These are phyloP conservation scores for Lophotis ruficrista DNA, from an alignment of 2,113 vertebrate genomes.

Conservation along the genomic window DNA sequence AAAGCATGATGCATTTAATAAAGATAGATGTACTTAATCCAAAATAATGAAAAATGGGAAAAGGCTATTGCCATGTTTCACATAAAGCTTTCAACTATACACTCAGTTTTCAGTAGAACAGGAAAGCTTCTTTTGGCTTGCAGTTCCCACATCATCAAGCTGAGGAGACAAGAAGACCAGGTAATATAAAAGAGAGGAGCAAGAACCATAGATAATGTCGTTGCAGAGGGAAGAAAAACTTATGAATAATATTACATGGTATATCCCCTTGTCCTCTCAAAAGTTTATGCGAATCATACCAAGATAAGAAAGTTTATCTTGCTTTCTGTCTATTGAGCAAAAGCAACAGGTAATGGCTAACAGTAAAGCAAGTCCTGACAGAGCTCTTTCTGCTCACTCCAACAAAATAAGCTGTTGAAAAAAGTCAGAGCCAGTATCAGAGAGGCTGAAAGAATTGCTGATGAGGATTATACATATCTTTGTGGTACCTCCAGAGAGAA, in stretches of 20 bases:
- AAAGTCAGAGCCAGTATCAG: not conserved
- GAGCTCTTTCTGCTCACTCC: not conserved
- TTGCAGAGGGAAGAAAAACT: not conserved
- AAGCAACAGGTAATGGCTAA: not conserved
- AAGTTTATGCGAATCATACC: not conserved
- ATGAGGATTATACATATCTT: not conserved
- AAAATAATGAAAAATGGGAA: not conserved
- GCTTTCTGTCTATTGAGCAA: not conserved
- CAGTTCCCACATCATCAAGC: not conserved
- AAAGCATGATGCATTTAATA: not conserved
- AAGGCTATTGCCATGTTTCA: not conserved
- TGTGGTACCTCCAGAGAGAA: not conserved
- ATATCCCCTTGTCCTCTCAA: not conserved
- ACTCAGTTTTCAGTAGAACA: not conserved
- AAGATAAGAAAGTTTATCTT: not conserved
- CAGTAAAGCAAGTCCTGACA: rapidly evolving
- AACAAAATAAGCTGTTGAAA: not conserved
- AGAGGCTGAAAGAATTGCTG: not conserved
- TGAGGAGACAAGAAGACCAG: not conserved
- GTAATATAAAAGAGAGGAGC: not conserved
- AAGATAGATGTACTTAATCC: not conserved
- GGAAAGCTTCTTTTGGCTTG: not conserved
- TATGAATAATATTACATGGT: not conserved
- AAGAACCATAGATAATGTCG: not conserved
- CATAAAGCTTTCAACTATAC: not conserved